Conservation (phyloP, 1,140 invertebrate genomes). For the Chymomyza costata region DNA sequence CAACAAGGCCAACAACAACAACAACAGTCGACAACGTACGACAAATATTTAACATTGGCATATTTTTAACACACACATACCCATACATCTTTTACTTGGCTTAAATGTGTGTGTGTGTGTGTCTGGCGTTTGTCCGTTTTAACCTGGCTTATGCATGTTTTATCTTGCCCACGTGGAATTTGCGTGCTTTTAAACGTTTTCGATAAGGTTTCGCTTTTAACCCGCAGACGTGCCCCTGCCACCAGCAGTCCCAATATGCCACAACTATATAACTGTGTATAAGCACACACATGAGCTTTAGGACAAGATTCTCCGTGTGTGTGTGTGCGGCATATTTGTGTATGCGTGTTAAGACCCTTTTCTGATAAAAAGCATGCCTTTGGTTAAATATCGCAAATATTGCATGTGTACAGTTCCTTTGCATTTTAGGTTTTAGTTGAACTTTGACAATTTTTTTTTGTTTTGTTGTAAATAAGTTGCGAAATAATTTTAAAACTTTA, state of each 20-base stretch:
- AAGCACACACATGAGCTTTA: no score
- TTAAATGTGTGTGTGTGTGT: conserved; percentile 15
- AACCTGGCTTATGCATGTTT: conserved; percentile 65
- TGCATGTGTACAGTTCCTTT: conserved; percentile 45
- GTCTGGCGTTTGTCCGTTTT: conserved; percentile 23
- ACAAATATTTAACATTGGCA: conserved; percentile 73
- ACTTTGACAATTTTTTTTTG: not conserved
- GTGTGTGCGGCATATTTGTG: conserved; percentile 51
- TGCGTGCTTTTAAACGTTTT: conserved; percentile 71
- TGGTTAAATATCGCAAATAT: conserved; percentile 55
- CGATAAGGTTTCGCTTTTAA: conserved; percentile 70
- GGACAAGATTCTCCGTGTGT: no score
- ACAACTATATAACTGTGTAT: no score
- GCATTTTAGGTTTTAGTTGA: conserved; percentile 11
- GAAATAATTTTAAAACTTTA: no score
- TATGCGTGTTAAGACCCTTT: conserved; percentile 67
- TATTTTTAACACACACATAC: conserved; percentile 59
- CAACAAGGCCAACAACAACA: conserved; percentile 26
- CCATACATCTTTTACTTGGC: conserved; percentile 7
- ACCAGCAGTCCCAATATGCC: no score
- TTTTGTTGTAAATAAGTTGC: no score
- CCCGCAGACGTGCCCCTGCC: conserved; percentile 41
- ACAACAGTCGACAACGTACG: conserved; percentile 39
- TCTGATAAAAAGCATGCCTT: conserved; percentile 68
- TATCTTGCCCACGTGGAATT: conserved; percentile 71